Conservation (phyloP, 2,888 invertebrate genomes). For the Papilio protenor region DNA sequence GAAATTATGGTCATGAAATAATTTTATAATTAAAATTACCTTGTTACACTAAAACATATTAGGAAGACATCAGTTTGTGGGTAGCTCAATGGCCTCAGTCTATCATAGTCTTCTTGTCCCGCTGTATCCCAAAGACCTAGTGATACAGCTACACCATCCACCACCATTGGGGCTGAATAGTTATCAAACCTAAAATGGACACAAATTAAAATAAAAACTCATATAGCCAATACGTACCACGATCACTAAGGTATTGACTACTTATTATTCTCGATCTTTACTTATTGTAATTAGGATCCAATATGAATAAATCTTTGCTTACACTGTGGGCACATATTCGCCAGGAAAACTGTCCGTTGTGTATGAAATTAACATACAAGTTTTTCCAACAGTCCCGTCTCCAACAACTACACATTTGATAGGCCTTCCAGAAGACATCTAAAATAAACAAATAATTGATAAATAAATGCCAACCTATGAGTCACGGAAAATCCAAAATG, state of each 20-base stretch:
- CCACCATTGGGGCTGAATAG: slow-evolving; percentile 99
- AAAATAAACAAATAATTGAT: slow-evolving; percentile 62
- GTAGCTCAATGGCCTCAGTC: slow-evolving; percentile 97
- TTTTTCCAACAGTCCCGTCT: slow-evolving; percentile 97
- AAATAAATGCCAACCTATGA: slow-evolving; percentile 74
- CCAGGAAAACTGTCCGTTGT: slow-evolving; percentile 97
- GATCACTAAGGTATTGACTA: not conserved
- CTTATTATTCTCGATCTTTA: not conserved
- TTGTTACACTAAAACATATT: slow-evolving; percentile 99
- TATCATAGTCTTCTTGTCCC: slow-evolving; percentile 98
- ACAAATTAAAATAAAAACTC: not conserved
- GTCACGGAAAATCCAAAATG: slow-evolving; percentile 69
- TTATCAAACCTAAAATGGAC: slow-evolving; percentile 93
- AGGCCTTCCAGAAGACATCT: slow-evolving; percentile 96
- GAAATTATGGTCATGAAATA: not conserved
- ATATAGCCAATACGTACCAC: slow-evolving; percentile 33
- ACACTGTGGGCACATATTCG: slow-evolving; percentile 98
- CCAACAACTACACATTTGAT: slow-evolving; percentile 97
- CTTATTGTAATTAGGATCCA: slow-evolving; percentile 39
- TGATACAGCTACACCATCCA: slow-evolving; percentile 98
- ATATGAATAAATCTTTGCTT: slow-evolving; percentile 75
- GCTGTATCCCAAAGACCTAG: slow-evolving; percentile 99
- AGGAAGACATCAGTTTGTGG: slow-evolving; percentile 99
- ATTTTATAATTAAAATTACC: slow-evolving; percentile 59
- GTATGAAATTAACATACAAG: slow-evolving; percentile 96